Base-by-base conservation (phyloP, 2,113 vertebrate species). In the Setophaga coronata region DNA sequence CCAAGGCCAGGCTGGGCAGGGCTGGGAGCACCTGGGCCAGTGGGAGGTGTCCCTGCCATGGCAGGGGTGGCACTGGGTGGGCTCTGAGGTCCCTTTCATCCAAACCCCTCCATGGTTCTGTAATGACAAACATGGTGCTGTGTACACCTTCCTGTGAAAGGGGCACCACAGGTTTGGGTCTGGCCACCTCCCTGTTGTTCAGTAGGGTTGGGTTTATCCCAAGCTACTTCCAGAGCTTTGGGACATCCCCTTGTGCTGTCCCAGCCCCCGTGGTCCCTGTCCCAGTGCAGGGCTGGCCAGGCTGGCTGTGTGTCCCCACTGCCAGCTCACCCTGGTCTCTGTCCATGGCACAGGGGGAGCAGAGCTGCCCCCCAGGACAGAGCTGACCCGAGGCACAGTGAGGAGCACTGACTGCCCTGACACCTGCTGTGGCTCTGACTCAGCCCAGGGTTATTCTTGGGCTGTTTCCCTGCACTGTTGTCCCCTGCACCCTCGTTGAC, bases 311-410 rank as follows among this genome's bases (percentile, higher is more conserved):
- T 8, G 11, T 21, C 66, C 43, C 34, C 2, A 3, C 53, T 77
- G 36, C 28, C 18, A 1, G 36, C 71, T 48, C 15, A 2, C 5
- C 0, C 18, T 9, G 23, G 6, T 28, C 18, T 23, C 21, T 61
- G 57, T 58, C 83, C 31, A 6, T 53, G 29, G 10, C 3, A 14
- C 3, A 10, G 47, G 54, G 54, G 18, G 33, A 31, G 48, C 38
- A 54, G 76, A 73, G 84, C 57, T 51, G 57, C 34, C 73, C 45
- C 53, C 47, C 1, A 1, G 23, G 72, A 3, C 10, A 12, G 1
- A 0, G 0, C 56, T 26, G 73, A 4, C 10, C 9, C 6, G 11
- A 79, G 84, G 45, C 8, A 3, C 26, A 10, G 58, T 6, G 4
- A 14, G 56, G 61, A 21, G 3, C 15, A 47, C 61, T 0, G 0